These are phyloP conservation scores for Bryconaethiops microstoma DNA, from an alignment of 2,797 vertebrate species.

Conservation along the genomic window DNA sequence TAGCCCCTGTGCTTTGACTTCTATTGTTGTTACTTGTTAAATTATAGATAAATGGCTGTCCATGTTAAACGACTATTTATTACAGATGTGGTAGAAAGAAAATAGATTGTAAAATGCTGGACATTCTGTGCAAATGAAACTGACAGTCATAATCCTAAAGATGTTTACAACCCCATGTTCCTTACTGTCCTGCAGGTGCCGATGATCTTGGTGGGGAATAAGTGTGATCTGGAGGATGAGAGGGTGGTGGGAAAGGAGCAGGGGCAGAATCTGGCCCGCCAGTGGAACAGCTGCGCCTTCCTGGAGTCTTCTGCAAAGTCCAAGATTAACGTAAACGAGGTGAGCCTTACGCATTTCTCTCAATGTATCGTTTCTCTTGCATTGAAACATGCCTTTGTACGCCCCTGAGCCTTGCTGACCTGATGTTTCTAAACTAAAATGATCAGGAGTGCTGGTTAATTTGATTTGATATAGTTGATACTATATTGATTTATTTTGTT, in stretches of 20 bases:
- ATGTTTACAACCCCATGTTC: not conserved
- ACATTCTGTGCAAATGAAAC: not conserved
- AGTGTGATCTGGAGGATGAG: conserved; percentile 91
- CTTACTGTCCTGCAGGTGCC: conserved; percentile 77
- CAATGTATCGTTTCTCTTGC: not conserved
- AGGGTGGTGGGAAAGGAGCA: conserved; percentile 91
- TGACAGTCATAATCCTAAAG: not conserved
- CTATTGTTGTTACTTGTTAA: not conserved
- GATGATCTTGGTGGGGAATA: conserved; percentile 91
- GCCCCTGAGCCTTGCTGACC: not conserved
- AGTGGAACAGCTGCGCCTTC: conserved; percentile 90
- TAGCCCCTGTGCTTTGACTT: too few species aligned
- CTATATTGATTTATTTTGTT: too few species aligned
- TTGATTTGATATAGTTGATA: too few species aligned
- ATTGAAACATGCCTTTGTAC: not conserved
- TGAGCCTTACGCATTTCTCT: conserved; percentile 59
- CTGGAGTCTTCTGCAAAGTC: conserved; percentile 91
- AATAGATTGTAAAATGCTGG: not conserved
- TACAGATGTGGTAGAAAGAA: not conserved
- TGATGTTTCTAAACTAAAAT: not conserved
- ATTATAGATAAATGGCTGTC: not conserved
- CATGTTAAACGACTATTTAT: not conserved
- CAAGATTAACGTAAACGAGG: conserved; percentile 93
- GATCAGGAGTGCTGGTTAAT: not conserved
- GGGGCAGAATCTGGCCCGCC: conserved; percentile 89